phyloP scores from a whole-genome alignment of 2,797 vertebrate species.

The Xenops minutus region DNA sequence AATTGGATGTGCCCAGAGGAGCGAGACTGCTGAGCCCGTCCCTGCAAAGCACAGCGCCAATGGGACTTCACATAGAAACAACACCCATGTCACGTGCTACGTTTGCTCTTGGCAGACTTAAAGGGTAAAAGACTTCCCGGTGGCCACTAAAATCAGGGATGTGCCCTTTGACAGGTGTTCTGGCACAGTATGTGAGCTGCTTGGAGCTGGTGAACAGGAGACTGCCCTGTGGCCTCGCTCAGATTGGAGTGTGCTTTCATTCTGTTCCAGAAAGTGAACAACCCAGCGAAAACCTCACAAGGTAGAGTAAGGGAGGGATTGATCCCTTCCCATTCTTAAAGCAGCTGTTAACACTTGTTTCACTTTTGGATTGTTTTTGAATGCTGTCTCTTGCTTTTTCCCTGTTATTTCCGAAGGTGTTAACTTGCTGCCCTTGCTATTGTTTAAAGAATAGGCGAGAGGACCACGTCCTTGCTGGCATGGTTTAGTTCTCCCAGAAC shows the following conservation, averaged over 20 bases:
- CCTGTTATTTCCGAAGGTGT: conserved; percentile 55
- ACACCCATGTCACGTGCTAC: fast-evolving
- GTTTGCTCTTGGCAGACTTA: fast-evolving
- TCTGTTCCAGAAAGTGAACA: conserved; percentile 41
- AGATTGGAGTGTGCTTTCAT: conserved; percentile 87
- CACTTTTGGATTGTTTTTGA: conserved; percentile 6
- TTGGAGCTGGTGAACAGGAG: conserved; percentile 86
- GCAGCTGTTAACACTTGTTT: not conserved
- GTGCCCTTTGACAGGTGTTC: conserved; percentile 79
- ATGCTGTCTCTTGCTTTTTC: conserved; percentile 25
- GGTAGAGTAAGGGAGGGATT: conserved; percentile 48
- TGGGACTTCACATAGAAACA: fast-evolving
- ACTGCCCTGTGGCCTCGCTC: conserved; percentile 91
- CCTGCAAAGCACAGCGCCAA: not conserved
- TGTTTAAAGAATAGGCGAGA: conserved; percentile 82
- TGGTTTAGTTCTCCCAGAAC: conserved; percentile 93
- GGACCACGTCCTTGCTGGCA: conserved; percentile 84
- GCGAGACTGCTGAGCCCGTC: not conserved
- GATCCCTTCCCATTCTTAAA: not conserved
- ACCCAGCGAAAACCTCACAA: not conserved
- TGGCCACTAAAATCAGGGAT: not conserved
- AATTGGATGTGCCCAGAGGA: not conserved
- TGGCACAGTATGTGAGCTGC: conserved; percentile 82
- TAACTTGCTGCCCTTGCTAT: conserved; percentile 68
- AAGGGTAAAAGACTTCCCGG: not conserved